Percentiles rank a stretch among this genome's conserved stretches.
Conservation (phyloP, 2,797 vertebrate genomes). For the Melanotaenia nigrans region DNA sequence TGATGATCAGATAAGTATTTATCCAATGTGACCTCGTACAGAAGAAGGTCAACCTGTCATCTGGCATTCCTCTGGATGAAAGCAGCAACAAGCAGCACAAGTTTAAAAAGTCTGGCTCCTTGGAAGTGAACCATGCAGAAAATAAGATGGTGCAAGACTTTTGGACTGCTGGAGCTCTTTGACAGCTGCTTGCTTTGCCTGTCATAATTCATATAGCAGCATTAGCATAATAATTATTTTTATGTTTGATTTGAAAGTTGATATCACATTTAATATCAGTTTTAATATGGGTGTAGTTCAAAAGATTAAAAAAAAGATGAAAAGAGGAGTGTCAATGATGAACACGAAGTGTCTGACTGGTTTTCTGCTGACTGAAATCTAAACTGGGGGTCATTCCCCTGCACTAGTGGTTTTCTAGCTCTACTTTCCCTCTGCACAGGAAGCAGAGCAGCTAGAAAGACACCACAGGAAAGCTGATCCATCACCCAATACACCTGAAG, state of each 20-base stretch:
- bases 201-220: no score
- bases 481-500: constrained; percentile 49
- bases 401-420: constrained; percentile 50
- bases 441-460: constrained; percentile 39
- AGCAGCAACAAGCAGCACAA: background rate
- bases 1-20: no score
- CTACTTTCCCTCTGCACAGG: constrained; percentile 53
- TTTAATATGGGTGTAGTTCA: background rate
- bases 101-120: background rate
- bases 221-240: no score
- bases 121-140: background rate
- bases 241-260: no score
- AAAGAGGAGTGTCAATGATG: background rate
- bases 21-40: no score
- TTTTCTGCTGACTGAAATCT: constrained; percentile 31
- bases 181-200: no score
- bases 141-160: no score
- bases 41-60: no score
- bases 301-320: background rate
- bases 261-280: background rate
- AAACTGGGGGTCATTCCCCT: constrained; percentile 42
- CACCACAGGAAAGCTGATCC: constrained; percentile 47
- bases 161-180: no score
- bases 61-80: no score
- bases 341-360: constrained; percentile 13